Evolutionary conservation across 2,113 vertebrate genomes (phyloP), one percentile per base, ranked within the genome.

Genomic region (Pyrgilauda ruficollis): DNA sequence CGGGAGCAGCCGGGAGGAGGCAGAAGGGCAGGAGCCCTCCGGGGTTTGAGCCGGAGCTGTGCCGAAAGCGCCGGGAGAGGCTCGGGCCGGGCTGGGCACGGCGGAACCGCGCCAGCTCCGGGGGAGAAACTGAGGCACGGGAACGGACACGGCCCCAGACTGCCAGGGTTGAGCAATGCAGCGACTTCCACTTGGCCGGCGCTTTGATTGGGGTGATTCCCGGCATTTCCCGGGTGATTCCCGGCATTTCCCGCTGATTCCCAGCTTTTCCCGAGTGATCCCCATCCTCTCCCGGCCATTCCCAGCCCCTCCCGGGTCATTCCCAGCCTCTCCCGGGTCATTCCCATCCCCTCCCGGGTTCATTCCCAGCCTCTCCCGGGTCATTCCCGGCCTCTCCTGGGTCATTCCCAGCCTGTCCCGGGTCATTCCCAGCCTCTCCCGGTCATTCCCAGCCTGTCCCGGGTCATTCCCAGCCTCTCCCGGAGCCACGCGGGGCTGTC

Each of bases 71-170:
- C 6, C 46, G 1, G 37, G 5, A 3, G 37, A 26, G 5, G 24
- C 39, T 82, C 52, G 7, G 43, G 19, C 46, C 0, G 1, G 2
- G 13, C 53, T 4, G 13, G 62, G 76, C 9, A 1, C 6, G 5
- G n/a, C n/a, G n/a, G n/a, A n/a, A 84, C 56, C 5, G 4, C 8
- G 1, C 49, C 18, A 2, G 62, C 50, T 52, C 6, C 0, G 20
- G 55, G 35, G 4, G 92, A 93, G 94, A 92, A 95, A 95, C 91
- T 62, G 93, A 88, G 92, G 93, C 94, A 43, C 0, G 59, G 52
- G 56, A 17, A 17, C 4, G 3, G n/a, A 20, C 15, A 5, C 0
- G 0, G 28, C 1, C 2, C 67, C 4, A 5, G 26, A 52, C 5
- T 11, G 50, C 41, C 1, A 1, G 3, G 24, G 22, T 11, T 66